Evolutionary conservation across 2,113 vertebrate species (phyloP).

Genomic region (Chaenocephalus aceratus): DNA sequence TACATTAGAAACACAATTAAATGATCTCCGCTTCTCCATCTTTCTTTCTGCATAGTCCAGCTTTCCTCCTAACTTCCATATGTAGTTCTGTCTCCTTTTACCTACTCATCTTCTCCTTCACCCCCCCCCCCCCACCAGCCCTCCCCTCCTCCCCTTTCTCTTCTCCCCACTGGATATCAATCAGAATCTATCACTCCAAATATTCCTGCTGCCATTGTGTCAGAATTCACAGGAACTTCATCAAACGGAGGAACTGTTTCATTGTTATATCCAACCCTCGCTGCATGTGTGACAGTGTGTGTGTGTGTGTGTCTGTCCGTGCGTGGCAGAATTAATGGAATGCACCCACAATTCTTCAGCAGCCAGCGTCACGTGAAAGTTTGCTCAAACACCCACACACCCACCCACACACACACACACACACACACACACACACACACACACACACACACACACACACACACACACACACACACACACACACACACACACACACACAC

Average conservation of each 20-base stretch:
- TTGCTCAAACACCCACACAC: too few relatives aligned
- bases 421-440: too few relatives aligned
- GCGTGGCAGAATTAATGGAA: constrained; percentile 65
- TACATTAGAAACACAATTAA: not conserved
- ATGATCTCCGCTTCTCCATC: not conserved
- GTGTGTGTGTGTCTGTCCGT: constrained; percentile 31
- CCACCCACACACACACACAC: too few relatives aligned
- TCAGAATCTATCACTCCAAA: constrained; percentile 84
- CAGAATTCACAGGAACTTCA: constrained; percentile 84
- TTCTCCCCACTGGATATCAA: constrained; percentile 83
- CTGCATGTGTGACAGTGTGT: constrained; percentile 68
- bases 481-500: not conserved
- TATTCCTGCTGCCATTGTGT: constrained; percentile 80
- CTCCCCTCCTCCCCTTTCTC: constrained; percentile 27
- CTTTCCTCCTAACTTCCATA: not conserved
- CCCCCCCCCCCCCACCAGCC: not conserved
- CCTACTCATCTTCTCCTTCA: not conserved
- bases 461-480: too few relatives aligned
- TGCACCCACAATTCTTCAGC: constrained; percentile 48
- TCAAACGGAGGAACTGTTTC: constrained; percentile 79
- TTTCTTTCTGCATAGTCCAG: not conserved
- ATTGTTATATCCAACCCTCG: constrained; percentile 77
- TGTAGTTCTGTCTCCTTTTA: not conserved
- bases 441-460: too few relatives aligned
- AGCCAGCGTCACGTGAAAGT: constrained; percentile 32